Base-by-base conservation (phyloP, 2,888 invertebrate genomes). In the Oligia latruncula region DNA sequence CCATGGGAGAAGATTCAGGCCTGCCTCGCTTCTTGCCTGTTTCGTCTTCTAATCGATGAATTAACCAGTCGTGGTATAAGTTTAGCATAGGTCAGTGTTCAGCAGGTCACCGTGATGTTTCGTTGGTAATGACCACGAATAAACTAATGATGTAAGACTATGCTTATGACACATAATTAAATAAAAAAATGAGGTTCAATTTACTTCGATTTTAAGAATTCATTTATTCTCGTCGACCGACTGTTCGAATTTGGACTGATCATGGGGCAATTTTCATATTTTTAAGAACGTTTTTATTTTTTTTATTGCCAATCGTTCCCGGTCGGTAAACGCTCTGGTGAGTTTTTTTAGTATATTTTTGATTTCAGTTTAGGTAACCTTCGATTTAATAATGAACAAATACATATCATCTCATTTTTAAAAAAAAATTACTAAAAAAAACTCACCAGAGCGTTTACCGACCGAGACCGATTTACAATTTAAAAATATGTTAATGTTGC, bases 401-500 rank as follows among this genome's bases (percentile, higher is more conserved):
- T 35, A 58, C 23, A 23, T 58, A 70, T 55, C 20, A 62, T 4
- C 62, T 8, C 1, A 55, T 66, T 65, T 58, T 60, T 58, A 49
- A 29, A 29, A 29, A 35, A 35, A 40, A 40, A 71, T 40, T 60
- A 71, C 55, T 2, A 20, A 55, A 40, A 71, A 68, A 60, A 29
- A 40, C 2, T 29, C 58, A 58, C 40, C 35, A 71, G 49, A 67
- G 8, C 23, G 11, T 11, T 46, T 46, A 46, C 46, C 46, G 11
- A 46, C 46, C 11, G 40, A 43, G 20, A 20, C 23, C 8, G 29
- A n/a, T 4, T 52, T 15, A 29, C 46, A 6, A 49, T 13, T 49
- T 8, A 20, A 73, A 77, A 80, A 74, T 81, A 84, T 87, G 52
- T 5, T 43, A 67, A 49, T 49, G 43, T 67, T 73, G 55, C 65